Conservation (phyloP, 2,113 vertebrate species). For the Nesoenas mayeri region DNA sequence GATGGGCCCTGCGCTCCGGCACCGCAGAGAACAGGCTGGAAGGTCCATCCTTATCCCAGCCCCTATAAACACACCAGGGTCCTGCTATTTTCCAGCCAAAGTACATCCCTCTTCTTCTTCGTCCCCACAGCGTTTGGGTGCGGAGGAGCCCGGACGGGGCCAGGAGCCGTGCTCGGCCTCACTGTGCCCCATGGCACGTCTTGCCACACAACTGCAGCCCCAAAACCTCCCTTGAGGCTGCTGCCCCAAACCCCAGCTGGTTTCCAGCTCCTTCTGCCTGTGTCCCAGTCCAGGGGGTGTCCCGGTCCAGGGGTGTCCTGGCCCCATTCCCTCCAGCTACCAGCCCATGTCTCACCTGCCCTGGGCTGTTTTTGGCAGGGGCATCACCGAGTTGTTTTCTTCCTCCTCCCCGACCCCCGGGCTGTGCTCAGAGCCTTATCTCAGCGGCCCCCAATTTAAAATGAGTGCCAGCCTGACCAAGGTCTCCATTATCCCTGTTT, state of each 20-base stretch:
- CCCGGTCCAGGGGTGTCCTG: rapidly evolving
- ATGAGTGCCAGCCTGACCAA: not conserved
- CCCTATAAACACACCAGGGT: rapidly evolving
- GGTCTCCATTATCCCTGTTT: rapidly evolving
- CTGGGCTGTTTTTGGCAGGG: rapidly evolving
- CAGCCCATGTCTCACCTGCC: rapidly evolving
- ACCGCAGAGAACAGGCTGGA: not conserved
- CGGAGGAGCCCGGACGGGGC: too few relatives aligned
- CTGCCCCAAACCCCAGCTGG: not conserved
- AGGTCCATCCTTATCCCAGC: not conserved
- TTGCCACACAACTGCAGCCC: rapidly evolving
- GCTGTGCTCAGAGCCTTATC: not conserved
- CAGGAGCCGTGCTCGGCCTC: not conserved
- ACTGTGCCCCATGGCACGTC: rapidly evolving
- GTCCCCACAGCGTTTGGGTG: too few relatives aligned
- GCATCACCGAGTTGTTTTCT: not conserved
- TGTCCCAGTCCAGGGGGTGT: rapidly evolving
- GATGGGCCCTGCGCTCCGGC: not conserved
- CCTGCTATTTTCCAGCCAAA: not conserved
- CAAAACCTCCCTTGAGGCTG: rapidly evolving
- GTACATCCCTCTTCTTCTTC: not conserved
- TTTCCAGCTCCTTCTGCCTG: not conserved
- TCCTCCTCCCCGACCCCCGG: not conserved
- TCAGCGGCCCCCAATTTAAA: rapidly evolving
- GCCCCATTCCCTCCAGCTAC: not conserved